These are phyloP conservation scores for Mormoops blainvillei DNA, from an alignment of 2,113 vertebrate genomes.

Conservation along the genomic window DNA sequence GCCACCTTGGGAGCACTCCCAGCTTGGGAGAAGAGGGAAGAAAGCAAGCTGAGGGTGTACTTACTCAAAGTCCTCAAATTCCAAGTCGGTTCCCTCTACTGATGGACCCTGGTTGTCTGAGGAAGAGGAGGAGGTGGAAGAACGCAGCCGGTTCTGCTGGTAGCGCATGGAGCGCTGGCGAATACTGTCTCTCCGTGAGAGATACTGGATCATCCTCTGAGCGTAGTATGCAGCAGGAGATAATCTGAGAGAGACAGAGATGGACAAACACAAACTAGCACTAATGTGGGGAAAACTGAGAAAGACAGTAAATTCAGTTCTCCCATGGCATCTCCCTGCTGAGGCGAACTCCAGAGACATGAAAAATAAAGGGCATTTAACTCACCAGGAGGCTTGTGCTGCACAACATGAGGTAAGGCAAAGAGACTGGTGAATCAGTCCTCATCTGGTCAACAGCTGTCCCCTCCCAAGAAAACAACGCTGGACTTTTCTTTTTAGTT, in stretches of 20 bases:
- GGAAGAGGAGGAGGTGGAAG: conserved; percentile 88
- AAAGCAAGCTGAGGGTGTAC: conserved; percentile 71
- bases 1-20: conserved; percentile 8
- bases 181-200: conserved; percentile 97
- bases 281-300: conserved; percentile 40
- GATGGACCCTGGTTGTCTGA: conserved; percentile 85
- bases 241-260: conserved; percentile 83
- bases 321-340: conserved; percentile 39
- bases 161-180: conserved; percentile 96
- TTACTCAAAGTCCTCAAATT: conserved; percentile 98
- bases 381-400: conserved; percentile 38
- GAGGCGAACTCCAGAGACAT: conserved; percentile 5
- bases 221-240: conserved; percentile 99
- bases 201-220: conserved; percentile 99
- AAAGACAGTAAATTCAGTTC: conserved; percentile 41
- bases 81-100: conserved; percentile 93
- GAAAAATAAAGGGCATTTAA: conserved; percentile 39
- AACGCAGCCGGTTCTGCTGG: conserved; percentile 95
- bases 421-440: conserved; percentile 20
- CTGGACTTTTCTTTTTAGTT: not conserved
- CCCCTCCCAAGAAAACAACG: conserved; percentile 1
- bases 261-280: conserved; percentile 70
- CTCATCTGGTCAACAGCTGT: conserved; percentile 17
- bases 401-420: conserved; percentile 9
- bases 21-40: not conserved